These are phyloP conservation scores for Stegodyphus dumicola DNA, from an alignment of 1,140 invertebrate genomes.

Conservation along the genomic window DNA sequence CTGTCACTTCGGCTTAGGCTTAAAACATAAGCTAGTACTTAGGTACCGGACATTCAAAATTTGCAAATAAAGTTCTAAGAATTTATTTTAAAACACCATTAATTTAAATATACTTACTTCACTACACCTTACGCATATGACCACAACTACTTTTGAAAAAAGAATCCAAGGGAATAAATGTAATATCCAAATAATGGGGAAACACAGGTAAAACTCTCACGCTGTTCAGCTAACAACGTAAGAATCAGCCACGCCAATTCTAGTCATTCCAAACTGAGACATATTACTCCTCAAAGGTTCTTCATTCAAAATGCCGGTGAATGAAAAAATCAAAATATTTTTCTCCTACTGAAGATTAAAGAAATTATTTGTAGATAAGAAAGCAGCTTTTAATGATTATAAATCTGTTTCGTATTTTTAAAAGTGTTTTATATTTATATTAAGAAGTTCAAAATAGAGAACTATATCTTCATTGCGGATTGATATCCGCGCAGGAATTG, in stretches of 20 bases:
- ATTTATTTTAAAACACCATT: too few species aligned
- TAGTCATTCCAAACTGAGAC: neutral
- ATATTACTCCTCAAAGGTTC: constrained; percentile 27
- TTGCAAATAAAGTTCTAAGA: too few species aligned
- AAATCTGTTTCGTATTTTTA: neutral
- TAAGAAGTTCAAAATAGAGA: neutral
- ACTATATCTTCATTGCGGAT: constrained; percentile 17
- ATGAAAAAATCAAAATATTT: neutral
- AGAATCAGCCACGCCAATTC: constrained; percentile 45
- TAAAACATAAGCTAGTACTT: too few species aligned
- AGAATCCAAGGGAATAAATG: neutral
- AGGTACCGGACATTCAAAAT: too few species aligned
- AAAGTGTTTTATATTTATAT: neutral
- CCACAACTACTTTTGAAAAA: neutral
- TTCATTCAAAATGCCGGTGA: constrained; percentile 47
- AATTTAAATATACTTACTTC: constrained; percentile 13
- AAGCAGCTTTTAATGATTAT: neutral
- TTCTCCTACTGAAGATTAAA: neutral
- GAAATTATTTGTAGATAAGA: neutral
- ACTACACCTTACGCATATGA: constrained; percentile 8
- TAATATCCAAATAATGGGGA: constrained; percentile 16
- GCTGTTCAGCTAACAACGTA: constrained; percentile 6
- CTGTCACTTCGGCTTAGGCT: too few species aligned
- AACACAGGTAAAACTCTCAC: neutral
- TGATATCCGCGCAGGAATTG: constrained; percentile 16